Evolutionary conservation across 1,140 invertebrate species (phyloP).

Genomic region (Drosophila burlai): DNA sequence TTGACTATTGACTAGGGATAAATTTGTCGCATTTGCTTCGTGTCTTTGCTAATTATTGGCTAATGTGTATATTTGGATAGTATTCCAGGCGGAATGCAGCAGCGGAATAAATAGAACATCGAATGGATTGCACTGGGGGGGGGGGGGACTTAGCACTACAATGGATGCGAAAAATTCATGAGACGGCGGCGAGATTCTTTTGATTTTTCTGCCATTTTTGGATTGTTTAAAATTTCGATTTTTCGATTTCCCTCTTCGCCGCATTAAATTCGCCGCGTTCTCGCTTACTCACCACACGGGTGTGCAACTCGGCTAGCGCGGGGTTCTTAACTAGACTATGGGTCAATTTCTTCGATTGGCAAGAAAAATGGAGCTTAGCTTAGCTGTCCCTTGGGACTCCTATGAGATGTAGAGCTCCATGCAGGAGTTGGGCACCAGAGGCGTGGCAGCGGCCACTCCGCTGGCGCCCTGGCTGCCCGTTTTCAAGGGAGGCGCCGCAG

Average conservation of each 20-base stretch:
- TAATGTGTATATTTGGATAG: slow-evolving; percentile 78
- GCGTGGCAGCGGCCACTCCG: slow-evolving; percentile 39
- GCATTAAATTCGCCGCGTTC: slow-evolving; percentile 45
- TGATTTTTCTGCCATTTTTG: not conserved
- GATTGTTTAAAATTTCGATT: not conserved
- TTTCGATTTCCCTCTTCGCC: not conserved
- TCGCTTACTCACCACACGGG: slow-evolving; percentile 11
- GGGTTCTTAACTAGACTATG: slow-evolving; percentile 63
- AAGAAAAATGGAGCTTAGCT: slow-evolving; percentile 54
- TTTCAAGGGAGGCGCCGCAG: slow-evolving; percentile 52
- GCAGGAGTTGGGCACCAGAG: slow-evolving; percentile 70
- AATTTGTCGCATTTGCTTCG: slow-evolving; percentile 70
- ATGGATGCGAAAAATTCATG: slow-evolving; percentile 56
- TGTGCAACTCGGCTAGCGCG: slow-evolving; percentile 46
- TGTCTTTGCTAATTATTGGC: slow-evolving; percentile 71
- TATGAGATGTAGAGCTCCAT: slow-evolving; percentile 73
- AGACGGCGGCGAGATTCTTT: slow-evolving; percentile 51
- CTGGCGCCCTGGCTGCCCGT: slow-evolving; percentile 33
- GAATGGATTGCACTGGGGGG: slow-evolving; percentile 64
- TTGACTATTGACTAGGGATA: slow-evolving; percentile 85
- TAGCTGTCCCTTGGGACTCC: slow-evolving; percentile 1
- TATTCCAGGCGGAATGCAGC: slow-evolving; percentile 4
- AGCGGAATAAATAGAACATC: slow-evolving; percentile 67
- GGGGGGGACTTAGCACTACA: slow-evolving; percentile 47
- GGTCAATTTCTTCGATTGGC: slow-evolving; percentile 78